Evolutionary conservation across 2,797 vertebrate species (phyloP), one percentile per base, ranked within the genome.

Genomic region (Cyclopterus lumpus): DNA sequence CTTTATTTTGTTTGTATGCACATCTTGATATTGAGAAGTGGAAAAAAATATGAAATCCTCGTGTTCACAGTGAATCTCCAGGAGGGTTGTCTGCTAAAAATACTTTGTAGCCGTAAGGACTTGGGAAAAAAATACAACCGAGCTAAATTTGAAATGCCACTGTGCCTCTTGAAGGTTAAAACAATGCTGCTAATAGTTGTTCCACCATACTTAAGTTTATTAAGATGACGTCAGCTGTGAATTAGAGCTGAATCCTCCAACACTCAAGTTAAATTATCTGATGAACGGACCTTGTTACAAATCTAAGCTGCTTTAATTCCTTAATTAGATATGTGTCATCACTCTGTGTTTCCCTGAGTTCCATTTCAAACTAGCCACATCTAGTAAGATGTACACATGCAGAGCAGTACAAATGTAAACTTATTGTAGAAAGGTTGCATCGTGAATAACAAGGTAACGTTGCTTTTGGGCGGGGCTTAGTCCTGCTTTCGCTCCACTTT

Each of bases 301-400:
- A 84, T 79, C 40, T 75, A 79, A 86, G 79, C 73, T 80, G 57
- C 75, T 84, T 86, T 83, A 82, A 82, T 73, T 86, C 76, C 78
- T 79, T 81, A 83, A 87, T 82, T 84, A 76, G 60, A 61, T 73
- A 57, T 72, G 66, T 75, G 75, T 81, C n/a, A n/a, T n/a, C n/a
- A n/a, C n/a, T n/a, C 75, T 53, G 73, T 82, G 55, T 76, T 77
- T 87, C 80, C 68, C 71, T 66, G 22, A 58, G 74, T 69, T 82
- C 61, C 54, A 40, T 67, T 77, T 82, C 42, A 70, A 81, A 74
- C 80, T 61, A 75, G 65, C 62, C 71, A 69, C 64, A 54, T 67
- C 69, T 64, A 78, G 70, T 28, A 36, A 36, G 36, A 78, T 75
- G 22, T 57, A 79, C 67, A 79, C 46, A 32, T 38, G 34, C 74